Base-by-base conservation (phyloP, 1,140 invertebrate genomes). In the Lutraria rhynchaena region DNA sequence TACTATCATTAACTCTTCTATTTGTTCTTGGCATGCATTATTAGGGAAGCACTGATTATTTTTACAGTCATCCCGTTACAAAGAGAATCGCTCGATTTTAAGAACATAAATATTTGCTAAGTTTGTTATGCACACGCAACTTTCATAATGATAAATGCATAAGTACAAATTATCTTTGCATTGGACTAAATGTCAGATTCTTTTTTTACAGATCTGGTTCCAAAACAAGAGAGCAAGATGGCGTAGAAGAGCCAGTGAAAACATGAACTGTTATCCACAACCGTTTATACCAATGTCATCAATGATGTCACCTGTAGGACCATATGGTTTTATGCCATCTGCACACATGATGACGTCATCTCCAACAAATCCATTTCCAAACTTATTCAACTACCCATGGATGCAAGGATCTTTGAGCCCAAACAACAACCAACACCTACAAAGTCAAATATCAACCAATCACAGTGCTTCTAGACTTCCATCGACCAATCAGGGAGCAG, bases 201-300 rank as follows among this genome's bases (percentile, higher is more conserved):
- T 46, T 29, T 44, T 31, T 22, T 81, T 70, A 24, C 70, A 85
- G 84, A 81, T 85, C 27, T 85, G 84, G 84, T 85, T 85, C 76
- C 84, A 85, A 58, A 85, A 85, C 75, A 85, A 85, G 65, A 55
- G 84, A 60, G 84, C 84, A 41, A 69, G 84, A 51, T 83, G 81
- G 84, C 67, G 84, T 44, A 61, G 78, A n/a, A 71, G 73, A 17
- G 83, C 60, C 35, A 73, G 81, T 33, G 78, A 84, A 31, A 84
- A 67, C 53, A 76, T 77, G 65, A 65, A 81, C 65, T 13, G n/a
- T 17, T 46, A 27, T 33, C 78, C 75, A 7, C 67, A 73, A 15
- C 73, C 60, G 0, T 74, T 63, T 55, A n/a, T 71, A 33, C 77
- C 65, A 19, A 37, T 81, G 58, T 63, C 78, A 29, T 58, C 78